Evolutionary conservation across 2,888 invertebrate genomes (phyloP), one percentile per base, ranked within the genome.

Genomic region (Microplitis deprimator): DNA sequence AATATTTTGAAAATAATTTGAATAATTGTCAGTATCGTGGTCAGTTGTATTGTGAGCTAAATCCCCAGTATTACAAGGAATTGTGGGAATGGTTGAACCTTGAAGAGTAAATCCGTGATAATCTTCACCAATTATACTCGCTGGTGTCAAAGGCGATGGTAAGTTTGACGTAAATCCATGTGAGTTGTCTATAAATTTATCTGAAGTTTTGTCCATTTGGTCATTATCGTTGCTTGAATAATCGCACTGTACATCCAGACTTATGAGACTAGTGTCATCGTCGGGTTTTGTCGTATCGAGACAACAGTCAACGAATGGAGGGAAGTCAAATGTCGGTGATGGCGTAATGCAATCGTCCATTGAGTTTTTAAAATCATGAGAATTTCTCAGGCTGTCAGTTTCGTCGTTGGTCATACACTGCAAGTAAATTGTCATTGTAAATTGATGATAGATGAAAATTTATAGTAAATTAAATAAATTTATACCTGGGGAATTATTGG

Each of bases 21-120:
- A 79, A 80, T 85, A 87, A 78, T 81, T 82, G 74, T 87, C 85
- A 29, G 84, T 79, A 39, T 87, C 84, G 8, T 82, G 78, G 73
- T 89, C 87, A 64, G 81, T 73, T 68, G 84, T 76, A 16, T 81
- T 78, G 13, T 84, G 82, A 5, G 88, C 87, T 64, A 87, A 80
- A 84, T 93, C 93, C 17, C 93, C 93, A 0, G 93, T 93, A 80
- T 91, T 92, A 84, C 93, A 94, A 3, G 93, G 93, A 85, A 94
- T 93, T 77, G 92, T 93, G 16, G 93, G 93, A 85, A 94, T 93
- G 83, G 92, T 92, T 76, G 92, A 92, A 6, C 92, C 92, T 84
- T 92, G 92, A 77, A 91, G 90, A 0, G 93, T 92, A 85, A 93
- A 93, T 0, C 93, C 93, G 29, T 92, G 91, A 87, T 93, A 93